Base-by-base conservation (phyloP, 2,113 vertebrate species). In the Elephantulus edwardii region DNA sequence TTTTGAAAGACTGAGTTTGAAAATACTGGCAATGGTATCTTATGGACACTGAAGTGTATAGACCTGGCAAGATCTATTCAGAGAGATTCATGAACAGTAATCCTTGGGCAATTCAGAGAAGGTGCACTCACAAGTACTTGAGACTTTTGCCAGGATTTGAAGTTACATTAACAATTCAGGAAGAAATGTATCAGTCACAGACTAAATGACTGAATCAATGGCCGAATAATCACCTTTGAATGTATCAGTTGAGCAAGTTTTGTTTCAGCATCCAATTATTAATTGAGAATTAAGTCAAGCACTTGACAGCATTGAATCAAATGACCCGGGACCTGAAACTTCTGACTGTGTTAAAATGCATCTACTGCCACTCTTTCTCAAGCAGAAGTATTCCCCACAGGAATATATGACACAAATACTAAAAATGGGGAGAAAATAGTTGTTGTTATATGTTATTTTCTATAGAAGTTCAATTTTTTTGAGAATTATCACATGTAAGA, bases 151-250 rank as follows among this genome's bases (percentile, higher is more conserved):
- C 77, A 62, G 62, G 84, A 50, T 42, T 72, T 52, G 66, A 92
- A 86, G 81, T 85, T 91, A 56, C 76, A 93, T 89, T 95, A 84
- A 85, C 70, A 68, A 86, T 28, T 83, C 38, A 52, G 26, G 91
- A 90, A 75, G 91, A 96, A 81, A 58, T 46, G 82, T 88, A 95
- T 80, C 95, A 97, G 96, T 89, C 70, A 91, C 86, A 89, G 68
- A 91, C 94, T n/a, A n/a, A n/a, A n/a, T n/a, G n/a, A n/a, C n/a
- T n/a, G n/a, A n/a, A n/a, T n/a, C n/a, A n/a, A n/a, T n/a, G n/a
- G n/a, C n/a, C n/a, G n/a, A n/a, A n/a, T 96, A 95, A 92, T 58
- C 68, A 90, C 83, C 70, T 95, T 94, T 92, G 91, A 93, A 94
- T 86, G 95, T 90, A 93, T 95, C 79, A 90, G 86, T 46, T 89